phyloP scores from a whole-genome alignment of 2,888 invertebrate species.

The Noctua janthe region DNA sequence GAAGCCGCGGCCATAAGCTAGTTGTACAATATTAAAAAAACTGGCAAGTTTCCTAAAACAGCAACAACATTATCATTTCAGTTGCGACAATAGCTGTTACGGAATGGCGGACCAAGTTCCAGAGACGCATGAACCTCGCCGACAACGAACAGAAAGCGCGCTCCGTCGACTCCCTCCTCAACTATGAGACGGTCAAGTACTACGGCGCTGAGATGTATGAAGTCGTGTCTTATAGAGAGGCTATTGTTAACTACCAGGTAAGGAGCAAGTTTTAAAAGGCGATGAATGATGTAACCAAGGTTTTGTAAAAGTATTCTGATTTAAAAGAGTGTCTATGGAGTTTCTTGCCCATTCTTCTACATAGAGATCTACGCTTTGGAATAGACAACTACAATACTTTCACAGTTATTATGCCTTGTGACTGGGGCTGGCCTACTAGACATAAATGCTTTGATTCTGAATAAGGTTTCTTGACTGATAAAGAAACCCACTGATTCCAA shows the following conservation, averaged over 20 bases:
- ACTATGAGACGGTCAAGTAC: conserved; percentile 99
- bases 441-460: too few species aligned
- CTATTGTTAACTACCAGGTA: conserved; percentile 96
- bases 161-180: conserved; percentile 98
- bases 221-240: conserved; percentile 95
- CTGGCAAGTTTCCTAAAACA: background rate
- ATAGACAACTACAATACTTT: background rate
- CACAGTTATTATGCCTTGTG: background rate
- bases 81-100: conserved; percentile 97
- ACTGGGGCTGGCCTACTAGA: too few species aligned
- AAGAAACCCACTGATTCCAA: too few species aligned
- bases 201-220: conserved; percentile 98
- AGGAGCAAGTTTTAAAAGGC: background rate
- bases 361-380: background rate
- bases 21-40: background rate
- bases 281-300: background rate
- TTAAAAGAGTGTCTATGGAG: background rate
- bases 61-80: conserved; percentile 78
- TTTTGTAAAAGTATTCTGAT: background rate
- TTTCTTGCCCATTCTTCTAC: background rate
- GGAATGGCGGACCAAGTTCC: conserved; percentile 99
- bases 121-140: conserved; percentile 97
- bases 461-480: too few species aligned
- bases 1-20: too few species aligned
- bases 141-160: conserved; percentile 98